Percentiles rank a stretch among this genome's conserved stretches.
Conservation (phyloP, 2,888 invertebrate genomes). For the Meliscaeva auricollis region DNA sequence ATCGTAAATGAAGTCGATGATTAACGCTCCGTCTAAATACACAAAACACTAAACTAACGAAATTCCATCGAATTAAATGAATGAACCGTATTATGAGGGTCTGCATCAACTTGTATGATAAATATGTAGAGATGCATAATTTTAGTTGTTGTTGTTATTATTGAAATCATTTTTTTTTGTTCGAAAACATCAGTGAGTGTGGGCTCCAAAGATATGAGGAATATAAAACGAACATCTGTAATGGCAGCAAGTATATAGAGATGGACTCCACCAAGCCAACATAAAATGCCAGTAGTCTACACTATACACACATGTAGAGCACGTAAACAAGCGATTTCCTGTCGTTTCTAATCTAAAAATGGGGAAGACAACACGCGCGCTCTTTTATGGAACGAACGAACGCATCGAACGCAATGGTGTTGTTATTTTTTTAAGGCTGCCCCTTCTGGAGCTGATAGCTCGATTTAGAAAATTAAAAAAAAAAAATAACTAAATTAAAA, state of each 20-base stretch:
- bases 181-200: conserved; percentile 25
- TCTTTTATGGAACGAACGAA: conserved; percentile 53
- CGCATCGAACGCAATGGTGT: conserved; percentile 12
- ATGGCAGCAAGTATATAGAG: conserved; percentile 25
- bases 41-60: conserved; percentile 43
- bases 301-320: conserved; percentile 57
- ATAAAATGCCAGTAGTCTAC: conserved; percentile 22
- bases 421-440: conserved; percentile 22
- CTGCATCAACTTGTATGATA: conserved; percentile 7
- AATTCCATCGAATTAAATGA: conserved; percentile 74
- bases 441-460: conserved; percentile 55
- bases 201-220: conserved; percentile 31
- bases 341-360: conserved; percentile 74
- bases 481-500: conserved; percentile 58
- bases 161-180: conserved; percentile 49
- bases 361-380: conserved; percentile 72
- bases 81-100: conserved; percentile 69
- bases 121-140: conserved; percentile 29
- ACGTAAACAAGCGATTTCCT: conserved; percentile 76
- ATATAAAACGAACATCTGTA: conserved; percentile 63
- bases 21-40: conserved; percentile 39
- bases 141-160: conserved; percentile 32
- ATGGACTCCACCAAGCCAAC: conserved; percentile 62
- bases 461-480: conserved; percentile 54
- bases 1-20: conserved; percentile 38